phyloP scores from a whole-genome alignment of 2,797 vertebrate species.

The Sebastes trivittatus region DNA sequence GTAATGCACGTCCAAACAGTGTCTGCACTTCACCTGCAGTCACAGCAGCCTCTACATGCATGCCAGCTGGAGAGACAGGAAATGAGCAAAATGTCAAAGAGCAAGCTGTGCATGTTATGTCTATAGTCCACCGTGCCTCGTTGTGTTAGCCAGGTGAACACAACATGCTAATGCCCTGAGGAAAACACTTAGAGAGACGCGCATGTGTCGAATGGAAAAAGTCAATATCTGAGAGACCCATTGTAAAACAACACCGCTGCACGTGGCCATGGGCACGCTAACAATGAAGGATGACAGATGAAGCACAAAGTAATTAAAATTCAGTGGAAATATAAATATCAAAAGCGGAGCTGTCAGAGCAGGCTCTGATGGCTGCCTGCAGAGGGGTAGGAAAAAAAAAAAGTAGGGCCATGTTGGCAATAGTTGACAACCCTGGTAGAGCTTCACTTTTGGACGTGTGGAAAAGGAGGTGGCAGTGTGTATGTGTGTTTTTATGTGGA shows the following conservation, averaged over 20 bases:
- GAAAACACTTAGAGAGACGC: constrained; percentile 22
- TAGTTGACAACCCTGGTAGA: constrained; percentile 70
- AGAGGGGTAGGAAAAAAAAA: constrained; percentile 31
- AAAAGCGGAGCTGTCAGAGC: constrained; percentile 76
- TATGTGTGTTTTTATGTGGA: constrained; percentile 36
- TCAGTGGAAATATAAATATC: constrained; percentile 75
- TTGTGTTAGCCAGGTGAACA: constrained; percentile 37
- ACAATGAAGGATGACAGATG: constrained; percentile 71
- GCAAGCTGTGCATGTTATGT: constrained; percentile 18
- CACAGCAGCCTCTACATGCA: neutral
- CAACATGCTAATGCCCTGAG: constrained; percentile 35
- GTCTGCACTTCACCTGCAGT: constrained; percentile 15
- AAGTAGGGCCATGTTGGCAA: constrained; percentile 68
- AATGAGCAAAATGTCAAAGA: constrained; percentile 35
- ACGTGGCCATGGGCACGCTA: constrained; percentile 28
- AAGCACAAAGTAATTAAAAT: constrained; percentile 78
- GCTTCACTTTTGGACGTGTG: constrained; percentile 57
- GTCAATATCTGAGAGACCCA: constrained; percentile 37
- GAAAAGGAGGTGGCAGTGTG: constrained; percentile 39
- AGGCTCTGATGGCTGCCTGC: constrained; percentile 56
- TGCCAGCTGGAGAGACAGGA: constrained; percentile 1
- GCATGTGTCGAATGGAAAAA: constrained; percentile 38
- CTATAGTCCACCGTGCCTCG: neutral
- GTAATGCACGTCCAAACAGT: neutral
- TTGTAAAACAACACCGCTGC: constrained; percentile 55